Evolutionary conservation across 2,797 vertebrate species (phyloP), one percentile per base, ranked within the genome.

Genomic region (Ctenopoma multispine): DNA sequence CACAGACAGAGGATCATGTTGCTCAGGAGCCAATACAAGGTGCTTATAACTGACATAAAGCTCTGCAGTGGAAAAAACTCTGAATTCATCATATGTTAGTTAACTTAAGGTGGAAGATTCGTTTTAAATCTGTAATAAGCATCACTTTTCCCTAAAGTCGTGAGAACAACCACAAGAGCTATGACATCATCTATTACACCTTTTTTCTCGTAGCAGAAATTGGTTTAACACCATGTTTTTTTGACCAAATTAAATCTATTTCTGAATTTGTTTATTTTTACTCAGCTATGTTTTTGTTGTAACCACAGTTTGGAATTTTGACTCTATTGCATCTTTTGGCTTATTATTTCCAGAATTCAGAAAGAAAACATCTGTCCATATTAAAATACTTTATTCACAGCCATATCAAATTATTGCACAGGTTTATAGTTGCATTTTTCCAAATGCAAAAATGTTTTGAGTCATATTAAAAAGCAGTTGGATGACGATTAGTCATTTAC

Each of bases 131-230:
- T 78, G 75, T 47, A 4, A n/a, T n/a, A n/a, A n/a, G n/a, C n/a
- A 82, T 83, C 60, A 77, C 43, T 79, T 64, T 76, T 82, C 15
- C 12, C 54, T 46, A 27, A 48, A 38, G 23, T 23, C 74, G 54
- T 74, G 75, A 81, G 67, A 87, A 67, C 49, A 79, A 55, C 67
- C 58, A 69, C 56, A 44, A 23, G 21, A 70, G 56, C 29, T 41
- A 38, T 62, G 31, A 69, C 31, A 63, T 56, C n/a, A 24, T 46
- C 31, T 65, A 50, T 54, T 21, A 56, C 36, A 20, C 34, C 23
- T 55, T 59, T 14, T 24, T 49, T 66, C 20, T 71, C 20, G 51
- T 13, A 46, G 21, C n/a, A 14, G 20, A 58, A 48, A 14, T 29
- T 9, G 17, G 18, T 15, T 23, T 24, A 40, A 59, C 27, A 34